A percentile compares a stretch with the other conserved stretches of the same genome.
phyloP scores from a whole-genome alignment of 2,113 vertebrate genomes.

The Paraplagusia blochii region DNA sequence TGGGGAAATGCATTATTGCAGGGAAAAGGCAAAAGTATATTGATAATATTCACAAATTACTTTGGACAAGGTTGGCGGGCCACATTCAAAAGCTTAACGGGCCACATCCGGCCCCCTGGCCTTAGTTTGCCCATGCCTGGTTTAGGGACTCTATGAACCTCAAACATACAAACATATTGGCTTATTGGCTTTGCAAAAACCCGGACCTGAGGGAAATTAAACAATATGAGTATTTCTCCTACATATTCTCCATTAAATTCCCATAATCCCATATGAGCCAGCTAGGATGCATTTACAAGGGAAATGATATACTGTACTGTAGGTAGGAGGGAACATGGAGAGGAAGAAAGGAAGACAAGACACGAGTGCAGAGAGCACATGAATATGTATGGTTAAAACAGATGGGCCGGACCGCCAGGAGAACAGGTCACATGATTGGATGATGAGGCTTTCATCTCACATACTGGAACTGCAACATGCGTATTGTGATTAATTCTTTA shows the following conservation, averaged over 20 bases:
- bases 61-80: no score
- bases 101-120: no score
- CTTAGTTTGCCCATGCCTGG: no score
- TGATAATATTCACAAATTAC: no score
- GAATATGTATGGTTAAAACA: conserved; percentile 52
- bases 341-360: conserved; percentile 11
- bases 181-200: conserved; percentile 49
- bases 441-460: conserved; percentile 42
- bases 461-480: no score
- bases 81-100: no score
- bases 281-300: conserved; percentile 58
- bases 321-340: neutral
- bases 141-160: no score
- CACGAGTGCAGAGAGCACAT: conserved; percentile 16
- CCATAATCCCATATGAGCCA: conserved; percentile 54
- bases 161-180: conserved; percentile 27
- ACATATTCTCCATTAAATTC: conserved; percentile 60
- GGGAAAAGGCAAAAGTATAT: no score
- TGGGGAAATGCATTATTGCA: no score
- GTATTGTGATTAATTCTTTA: no score
- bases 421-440: conserved; percentile 46
- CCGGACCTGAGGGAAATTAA: conserved; percentile 65
- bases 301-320: conserved; percentile 8
- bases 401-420: conserved; percentile 50
- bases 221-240: conserved; percentile 66